A percentile compares a stretch with the other conserved stretches of the same genome.
Evolutionary conservation across 2,113 vertebrate genomes (phyloP).

Genomic region (Cathartes aura): DNA sequence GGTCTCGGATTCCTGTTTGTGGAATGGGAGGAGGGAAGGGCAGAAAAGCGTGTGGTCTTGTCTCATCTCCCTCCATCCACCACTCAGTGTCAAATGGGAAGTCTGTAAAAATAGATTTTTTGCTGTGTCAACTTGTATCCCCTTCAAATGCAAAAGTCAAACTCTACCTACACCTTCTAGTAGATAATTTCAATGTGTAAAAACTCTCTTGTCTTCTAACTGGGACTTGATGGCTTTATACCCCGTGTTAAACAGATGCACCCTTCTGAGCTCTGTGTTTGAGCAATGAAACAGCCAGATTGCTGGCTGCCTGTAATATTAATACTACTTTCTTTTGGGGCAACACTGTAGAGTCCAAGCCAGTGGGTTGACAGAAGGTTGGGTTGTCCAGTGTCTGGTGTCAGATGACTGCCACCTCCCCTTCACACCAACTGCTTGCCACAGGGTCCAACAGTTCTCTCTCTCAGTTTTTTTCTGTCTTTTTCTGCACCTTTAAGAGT

Average conservation of each 20-base stretch:
- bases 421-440: not conserved
- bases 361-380: not conserved
- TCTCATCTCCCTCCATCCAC: not conserved
- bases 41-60: not conserved
- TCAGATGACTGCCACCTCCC: not conserved
- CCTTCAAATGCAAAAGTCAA: not conserved
- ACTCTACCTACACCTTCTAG: not conserved
- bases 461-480: rapidly evolving
- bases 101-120: not conserved
- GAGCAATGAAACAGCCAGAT: too few species aligned
- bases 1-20: not conserved
- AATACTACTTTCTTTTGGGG: not conserved
- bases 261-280: not conserved
- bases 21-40: not conserved
- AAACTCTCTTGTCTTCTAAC: not conserved
- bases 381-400: not conserved
- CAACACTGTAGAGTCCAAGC: not conserved
- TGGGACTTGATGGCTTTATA: not conserved
- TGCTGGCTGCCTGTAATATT: not conserved
- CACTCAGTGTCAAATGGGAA: not conserved
- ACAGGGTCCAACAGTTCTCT: rapidly evolving
- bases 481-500: not conserved
- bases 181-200: not conserved
- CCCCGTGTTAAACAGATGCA: not conserved
- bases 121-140: not conserved